Conservation (phyloP, 2,113 vertebrate genomes). For the Macquaria ambigua region DNA sequence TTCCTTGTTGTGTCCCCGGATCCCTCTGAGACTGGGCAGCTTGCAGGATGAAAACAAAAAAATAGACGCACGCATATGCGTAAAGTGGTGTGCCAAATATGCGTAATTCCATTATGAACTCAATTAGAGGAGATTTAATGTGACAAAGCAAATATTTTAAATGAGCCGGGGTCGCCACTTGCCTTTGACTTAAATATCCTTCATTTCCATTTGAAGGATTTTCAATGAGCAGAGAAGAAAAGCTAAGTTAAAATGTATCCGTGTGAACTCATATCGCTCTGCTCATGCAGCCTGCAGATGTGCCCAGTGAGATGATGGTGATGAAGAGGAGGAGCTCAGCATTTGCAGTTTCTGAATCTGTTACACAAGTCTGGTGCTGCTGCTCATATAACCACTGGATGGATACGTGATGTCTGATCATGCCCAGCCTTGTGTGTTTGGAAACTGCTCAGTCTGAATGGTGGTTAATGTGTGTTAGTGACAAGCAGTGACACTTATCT, state of each 20-base stretch:
- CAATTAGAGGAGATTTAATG: constrained; percentile 6
- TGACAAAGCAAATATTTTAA: constrained; percentile 14
- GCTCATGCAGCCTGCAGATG: constrained; percentile 70
- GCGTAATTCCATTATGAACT: constrained; percentile 76
- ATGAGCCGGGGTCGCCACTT: background rate
- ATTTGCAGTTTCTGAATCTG: constrained; percentile 67
- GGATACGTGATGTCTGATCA: constrained; percentile 41
- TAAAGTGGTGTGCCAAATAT: constrained; percentile 72
- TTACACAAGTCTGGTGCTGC: constrained; percentile 69
- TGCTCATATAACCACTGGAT: constrained; percentile 72
- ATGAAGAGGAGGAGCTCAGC: constrained; percentile 82
- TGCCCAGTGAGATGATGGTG: constrained; percentile 60
- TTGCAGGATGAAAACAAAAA: constrained; percentile 84
- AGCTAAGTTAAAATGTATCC: constrained; percentile 53
- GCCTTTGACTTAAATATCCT: constrained; percentile 49
- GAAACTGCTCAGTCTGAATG: constrained; percentile 29
- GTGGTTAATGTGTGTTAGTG: background rate
- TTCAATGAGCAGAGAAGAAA: constrained; percentile 52
- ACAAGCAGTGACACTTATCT: background rate
- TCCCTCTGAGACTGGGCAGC: constrained; percentile 80
- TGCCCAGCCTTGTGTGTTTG: constrained; percentile 35
- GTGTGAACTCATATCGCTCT: constrained; percentile 72
- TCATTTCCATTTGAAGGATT: constrained; percentile 52
- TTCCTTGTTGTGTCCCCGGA: constrained; percentile 61
- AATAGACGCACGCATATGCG: constrained; percentile 84